Evolutionary conservation across 2,797 vertebrate genomes (phyloP).

Genomic region (Martes flavigula): DNA sequence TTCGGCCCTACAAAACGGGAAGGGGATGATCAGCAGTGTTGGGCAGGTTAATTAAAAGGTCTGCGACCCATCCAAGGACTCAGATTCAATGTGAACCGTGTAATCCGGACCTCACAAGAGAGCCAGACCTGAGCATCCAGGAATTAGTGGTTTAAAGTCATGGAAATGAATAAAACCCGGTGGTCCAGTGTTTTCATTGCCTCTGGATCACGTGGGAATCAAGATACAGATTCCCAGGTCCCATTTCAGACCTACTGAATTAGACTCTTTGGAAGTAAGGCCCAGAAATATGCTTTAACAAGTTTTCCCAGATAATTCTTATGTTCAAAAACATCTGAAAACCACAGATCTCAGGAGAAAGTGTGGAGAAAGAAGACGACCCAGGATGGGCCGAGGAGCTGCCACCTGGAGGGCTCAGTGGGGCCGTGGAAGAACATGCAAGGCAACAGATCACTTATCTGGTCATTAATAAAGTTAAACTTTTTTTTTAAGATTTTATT

Average conservation of each 20-base stretch:
- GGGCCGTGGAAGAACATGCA: neutral
- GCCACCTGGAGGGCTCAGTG: neutral
- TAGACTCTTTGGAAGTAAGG: neutral
- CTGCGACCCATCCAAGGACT: neutral
- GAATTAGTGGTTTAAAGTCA: neutral
- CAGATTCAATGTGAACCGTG: neutral
- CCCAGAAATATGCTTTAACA: neutral
- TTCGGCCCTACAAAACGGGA: neutral
- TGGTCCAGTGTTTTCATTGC: neutral
- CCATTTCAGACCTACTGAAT: neutral
- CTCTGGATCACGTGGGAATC: neutral
- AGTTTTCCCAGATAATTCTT: neutral
- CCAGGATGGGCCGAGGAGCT: neutral
- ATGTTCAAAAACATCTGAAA: neutral
- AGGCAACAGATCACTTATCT: neutral
- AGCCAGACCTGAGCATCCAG: neutral
- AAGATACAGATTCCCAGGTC: neutral
- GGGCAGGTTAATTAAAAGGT: neutral
- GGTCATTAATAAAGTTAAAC: neutral
- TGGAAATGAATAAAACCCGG: neutral
- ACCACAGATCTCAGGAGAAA: neutral
- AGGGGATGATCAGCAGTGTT: neutral
- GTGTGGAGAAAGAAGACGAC: neutral
- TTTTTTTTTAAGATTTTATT: neutral
- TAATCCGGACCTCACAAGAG: neutral